Conservation (phyloP, 2,113 vertebrate species). For the Prochilodus magdalenae region DNA sequence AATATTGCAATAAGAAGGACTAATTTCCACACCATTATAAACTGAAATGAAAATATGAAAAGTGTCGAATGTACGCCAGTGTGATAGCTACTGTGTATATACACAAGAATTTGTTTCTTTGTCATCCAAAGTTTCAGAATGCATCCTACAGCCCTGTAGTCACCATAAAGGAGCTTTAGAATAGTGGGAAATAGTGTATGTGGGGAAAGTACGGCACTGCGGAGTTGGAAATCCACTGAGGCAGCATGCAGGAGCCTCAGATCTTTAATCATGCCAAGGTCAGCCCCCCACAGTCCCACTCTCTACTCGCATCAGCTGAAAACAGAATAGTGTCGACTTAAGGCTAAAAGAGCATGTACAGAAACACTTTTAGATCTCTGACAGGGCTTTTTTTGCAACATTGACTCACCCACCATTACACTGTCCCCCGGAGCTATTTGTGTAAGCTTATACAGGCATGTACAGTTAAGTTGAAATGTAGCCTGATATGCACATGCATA, state of each 20-base stretch:
- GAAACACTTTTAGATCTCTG: not conserved
- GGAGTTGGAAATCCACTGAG: slow-evolving; percentile 31
- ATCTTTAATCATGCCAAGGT: slow-evolving; percentile 35
- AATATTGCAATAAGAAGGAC: no score
- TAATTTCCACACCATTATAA: no score
- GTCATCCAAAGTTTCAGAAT: not conserved
- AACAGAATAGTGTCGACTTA: slow-evolving; percentile 12
- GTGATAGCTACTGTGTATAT: not conserved
- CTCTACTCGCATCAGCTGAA: not conserved
- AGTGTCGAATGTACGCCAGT: no score
- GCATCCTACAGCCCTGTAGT: not conserved
- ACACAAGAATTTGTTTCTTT: not conserved
- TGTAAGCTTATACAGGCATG: not conserved
- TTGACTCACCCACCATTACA: not conserved
- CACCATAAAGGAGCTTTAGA: slow-evolving; percentile 10
- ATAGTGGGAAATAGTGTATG: slow-evolving; percentile 12
- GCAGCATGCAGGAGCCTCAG: slow-evolving; percentile 18
- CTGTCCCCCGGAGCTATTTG: not conserved
- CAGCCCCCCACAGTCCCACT: slow-evolving; percentile 4
- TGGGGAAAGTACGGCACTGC: slow-evolving; percentile 15
- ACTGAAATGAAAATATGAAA: no score
- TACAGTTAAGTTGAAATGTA: no score
- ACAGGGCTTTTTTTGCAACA: not conserved
- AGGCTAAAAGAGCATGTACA: not conserved
- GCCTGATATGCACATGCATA: not conserved